Base-by-base conservation (phyloP, 1,140 invertebrate genomes). In the Aethina tumida region DNA sequence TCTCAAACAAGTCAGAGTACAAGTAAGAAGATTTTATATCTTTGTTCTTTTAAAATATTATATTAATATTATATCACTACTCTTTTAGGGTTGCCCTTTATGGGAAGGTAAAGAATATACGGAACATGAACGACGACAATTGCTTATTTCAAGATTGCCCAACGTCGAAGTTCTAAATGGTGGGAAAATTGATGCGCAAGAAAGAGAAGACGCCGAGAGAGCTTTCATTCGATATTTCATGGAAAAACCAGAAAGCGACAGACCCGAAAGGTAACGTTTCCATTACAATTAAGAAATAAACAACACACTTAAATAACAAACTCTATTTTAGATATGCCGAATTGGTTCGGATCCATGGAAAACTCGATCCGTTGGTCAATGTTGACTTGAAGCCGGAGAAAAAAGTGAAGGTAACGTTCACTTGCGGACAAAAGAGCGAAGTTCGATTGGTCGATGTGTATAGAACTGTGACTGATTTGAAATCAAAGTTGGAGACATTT, bases 191-290 rank as follows among this genome's bases (percentile, higher is more conserved):
- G 75, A 75, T 18, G 70, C 70, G 0, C 80, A 88, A 50, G 89
- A 94, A 59, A 70, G 90, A 38, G 86, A 92, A 62, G 84, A 91
- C 55, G 84, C 90, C n/a, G 90, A 96, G 58, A 69, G 90, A 39
- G 87, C 88, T 47, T 95, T 94, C 64, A 88, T 96, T 45, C 70
- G 91, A 31, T 83, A 88, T 58, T 92, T 87, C 60, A 85, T 91
- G 81, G 81, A 90, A 56, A 84, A 83, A 53, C 77, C 82, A 15
- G 82, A 85, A 67, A 72, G 71, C 20, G 81, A 87, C 47, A 66
- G 81, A 13, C 84, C 84, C 8, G 74, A 79, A 48, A 79, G 80
- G 79, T 80, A 56, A 47, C 35, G 21, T 34, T 18, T 34, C 19
- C n/a, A 15, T n/a, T n/a, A n/a, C n/a, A n/a, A n/a, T n/a, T n/a